Percentiles rank a stretch among this genome's conserved stretches.
Conservation (phyloP, 92 coral and sea anemone species). For the Zoanthus solanderi region DNA sequence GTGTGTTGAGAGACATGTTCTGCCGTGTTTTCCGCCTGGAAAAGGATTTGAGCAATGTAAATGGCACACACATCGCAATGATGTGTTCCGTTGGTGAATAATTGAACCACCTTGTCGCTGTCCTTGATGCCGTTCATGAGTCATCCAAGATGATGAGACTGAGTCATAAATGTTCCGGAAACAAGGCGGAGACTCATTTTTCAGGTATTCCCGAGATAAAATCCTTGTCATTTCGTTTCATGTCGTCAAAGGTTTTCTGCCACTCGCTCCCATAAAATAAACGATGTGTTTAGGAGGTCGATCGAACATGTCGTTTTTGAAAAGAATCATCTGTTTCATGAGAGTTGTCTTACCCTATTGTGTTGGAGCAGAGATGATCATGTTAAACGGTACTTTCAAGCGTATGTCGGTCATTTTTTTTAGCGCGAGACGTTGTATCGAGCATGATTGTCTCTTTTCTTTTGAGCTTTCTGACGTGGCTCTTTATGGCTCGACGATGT, state of each 20-base stretch:
- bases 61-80: background rate
- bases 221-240: background rate
- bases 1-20: background rate
- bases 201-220: no score
- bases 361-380: no score
- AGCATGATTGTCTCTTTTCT: no score
- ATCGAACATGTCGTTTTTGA: no score
- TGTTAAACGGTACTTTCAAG: no score
- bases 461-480: no score
- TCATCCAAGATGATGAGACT: slow-evolving; percentile 34
- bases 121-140: slow-evolving; percentile 9
- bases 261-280: no score
- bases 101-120: background rate
- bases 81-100: slow-evolving; percentile 26
- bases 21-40: background rate
- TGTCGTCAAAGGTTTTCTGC: background rate
- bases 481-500: background rate
- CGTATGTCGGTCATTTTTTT: no score
- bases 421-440: no score
- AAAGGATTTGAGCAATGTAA: background rate
- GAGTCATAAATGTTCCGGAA: background rate
- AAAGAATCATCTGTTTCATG: no score
- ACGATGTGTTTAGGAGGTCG: no score
- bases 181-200: no score
- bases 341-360: background rate